Evolutionary conservation across 2,888 invertebrate species (phyloP).

Genomic region (Choreutis nemorana): DNA sequence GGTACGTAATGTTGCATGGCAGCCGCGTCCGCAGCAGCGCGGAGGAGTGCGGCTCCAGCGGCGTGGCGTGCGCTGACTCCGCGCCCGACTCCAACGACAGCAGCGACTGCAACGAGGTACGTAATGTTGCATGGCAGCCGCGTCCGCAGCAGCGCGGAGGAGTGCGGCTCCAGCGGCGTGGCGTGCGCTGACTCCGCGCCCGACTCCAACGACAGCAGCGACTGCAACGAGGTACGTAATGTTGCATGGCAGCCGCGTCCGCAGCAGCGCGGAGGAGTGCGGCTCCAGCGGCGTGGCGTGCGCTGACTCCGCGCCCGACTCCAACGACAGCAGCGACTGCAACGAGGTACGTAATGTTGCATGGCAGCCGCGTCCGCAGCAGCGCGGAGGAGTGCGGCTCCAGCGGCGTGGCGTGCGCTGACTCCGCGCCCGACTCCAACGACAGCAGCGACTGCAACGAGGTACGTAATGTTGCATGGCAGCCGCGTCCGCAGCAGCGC

Average conservation of each 20-base stretch:
- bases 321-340: slow-evolving; percentile 62
- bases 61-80: slow-evolving; percentile 53
- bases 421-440: slow-evolving; percentile 57
- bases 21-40: slow-evolving; percentile 41
- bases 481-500: slow-evolving; percentile 40
- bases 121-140: slow-evolving; percentile 15
- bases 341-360: slow-evolving; percentile 35
- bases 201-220: slow-evolving; percentile 61
- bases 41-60: slow-evolving; percentile 51
- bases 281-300: slow-evolving; percentile 57
- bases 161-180: slow-evolving; percentile 52
- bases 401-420: slow-evolving; percentile 54
- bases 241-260: slow-evolving; percentile 21
- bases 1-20: too few relatives aligned
- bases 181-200: slow-evolving; percentile 53
- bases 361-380: slow-evolving; percentile 34
- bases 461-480: too few relatives aligned
- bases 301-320: slow-evolving; percentile 52
- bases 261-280: slow-evolving; percentile 46
- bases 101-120: slow-evolving; percentile 61
- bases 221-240: slow-evolving; percentile 48
- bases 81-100: slow-evolving; percentile 62
- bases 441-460: slow-evolving; percentile 65
- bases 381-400: slow-evolving; percentile 51
- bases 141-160: slow-evolving; percentile 45